Percentiles rank a stretch among this genome's conserved stretches.
phyloP scores from a whole-genome alignment of 2,797 vertebrate genomes.

The Sebastes alutus region DNA sequence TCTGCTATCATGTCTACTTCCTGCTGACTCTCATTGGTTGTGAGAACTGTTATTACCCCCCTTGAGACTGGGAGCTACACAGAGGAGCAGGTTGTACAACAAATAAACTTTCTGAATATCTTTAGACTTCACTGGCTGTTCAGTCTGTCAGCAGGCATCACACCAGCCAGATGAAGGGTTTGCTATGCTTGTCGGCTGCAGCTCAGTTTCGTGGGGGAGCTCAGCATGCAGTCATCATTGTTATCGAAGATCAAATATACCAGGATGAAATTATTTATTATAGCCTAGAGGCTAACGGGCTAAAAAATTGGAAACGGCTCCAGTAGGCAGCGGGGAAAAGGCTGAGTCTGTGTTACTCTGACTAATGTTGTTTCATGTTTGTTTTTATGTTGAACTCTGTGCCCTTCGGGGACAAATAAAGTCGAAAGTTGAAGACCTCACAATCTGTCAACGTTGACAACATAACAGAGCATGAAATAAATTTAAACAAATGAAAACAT shows the following conservation, averaged over 20 bases:
- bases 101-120: not conserved
- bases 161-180: not conserved
- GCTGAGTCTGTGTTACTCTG: not conserved
- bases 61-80: not conserved
- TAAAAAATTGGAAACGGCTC: not conserved
- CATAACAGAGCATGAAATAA: not conserved
- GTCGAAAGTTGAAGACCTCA: not conserved
- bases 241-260: conserved; percentile 1
- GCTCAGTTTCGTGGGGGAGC: not conserved
- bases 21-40: not conserved
- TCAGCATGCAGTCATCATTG: not conserved
- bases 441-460: not conserved
- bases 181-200: not conserved
- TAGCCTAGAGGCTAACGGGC: not conserved
- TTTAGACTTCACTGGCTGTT: not conserved
- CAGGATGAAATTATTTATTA: conserved; percentile 17
- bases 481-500: not conserved
- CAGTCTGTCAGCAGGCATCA: conserved; percentile 1
- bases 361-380: not conserved
- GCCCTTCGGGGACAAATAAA: not conserved
- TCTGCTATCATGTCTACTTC: not conserved
- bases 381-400: not conserved
- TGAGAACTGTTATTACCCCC: not conserved
- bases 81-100: not conserved
- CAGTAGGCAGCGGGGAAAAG: not conserved